Conservation (phyloP, 2,888 invertebrate genomes). For the Schrankia costaestrigalis region DNA sequence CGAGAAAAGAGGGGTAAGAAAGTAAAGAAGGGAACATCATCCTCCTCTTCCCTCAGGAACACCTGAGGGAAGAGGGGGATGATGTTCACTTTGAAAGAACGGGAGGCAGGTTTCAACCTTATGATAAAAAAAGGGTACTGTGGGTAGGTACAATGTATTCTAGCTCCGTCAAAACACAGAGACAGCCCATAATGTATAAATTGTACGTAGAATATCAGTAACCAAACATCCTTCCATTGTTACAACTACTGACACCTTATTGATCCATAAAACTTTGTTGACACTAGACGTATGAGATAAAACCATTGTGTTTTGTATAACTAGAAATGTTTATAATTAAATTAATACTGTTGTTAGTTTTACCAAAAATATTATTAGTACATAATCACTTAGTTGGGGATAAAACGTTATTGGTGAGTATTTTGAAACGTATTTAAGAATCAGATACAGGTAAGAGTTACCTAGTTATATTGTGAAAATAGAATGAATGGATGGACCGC, state of each 20-base stretch:
- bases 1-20: too few species aligned
- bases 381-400: slow-evolving; percentile 53
- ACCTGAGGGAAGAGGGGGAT: too few species aligned
- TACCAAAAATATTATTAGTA: slow-evolving; percentile 20
- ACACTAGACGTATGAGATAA: slow-evolving; percentile 8
- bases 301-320: slow-evolving; percentile 10
- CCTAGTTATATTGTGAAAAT: too few species aligned
- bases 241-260: slow-evolving; percentile 2
- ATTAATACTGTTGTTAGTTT: slow-evolving; percentile 16
- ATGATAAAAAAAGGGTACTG: too few species aligned
- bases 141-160: too few species aligned
- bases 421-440: not conserved
- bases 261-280: slow-evolving; percentile 3
- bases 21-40: too few species aligned
- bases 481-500: too few species aligned
- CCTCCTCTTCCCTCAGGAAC: too few species aligned
- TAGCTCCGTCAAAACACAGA: too few species aligned
- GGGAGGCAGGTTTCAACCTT: too few species aligned
- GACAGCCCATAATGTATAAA: too few species aligned
- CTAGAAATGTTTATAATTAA: slow-evolving; percentile 22
- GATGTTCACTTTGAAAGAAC: too few species aligned
- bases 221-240: slow-evolving; percentile 34
- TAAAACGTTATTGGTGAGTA: slow-evolving; percentile 54
- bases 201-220: not conserved
- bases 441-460: not conserved